phyloP scores from a whole-genome alignment of 2,888 invertebrate genomes.

The Periphyllus acericola region DNA sequence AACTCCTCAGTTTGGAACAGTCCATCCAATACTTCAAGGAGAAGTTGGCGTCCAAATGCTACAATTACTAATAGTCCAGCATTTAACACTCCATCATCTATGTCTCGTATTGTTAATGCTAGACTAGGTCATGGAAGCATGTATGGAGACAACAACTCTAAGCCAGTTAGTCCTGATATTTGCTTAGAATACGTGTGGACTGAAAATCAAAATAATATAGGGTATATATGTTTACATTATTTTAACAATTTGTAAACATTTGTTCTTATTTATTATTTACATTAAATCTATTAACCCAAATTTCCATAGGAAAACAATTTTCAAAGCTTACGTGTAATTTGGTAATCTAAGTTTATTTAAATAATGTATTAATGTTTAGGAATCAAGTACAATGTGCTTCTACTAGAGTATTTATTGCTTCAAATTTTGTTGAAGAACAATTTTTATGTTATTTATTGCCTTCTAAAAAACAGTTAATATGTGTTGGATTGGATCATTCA shows the following conservation, averaged over 20 bases:
- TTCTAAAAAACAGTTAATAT: conserved; percentile 75
- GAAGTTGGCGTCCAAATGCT: conserved; percentile 44
- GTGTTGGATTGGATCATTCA: conserved; percentile 76
- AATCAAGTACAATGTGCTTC: conserved; percentile 72
- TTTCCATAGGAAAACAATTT: not conserved
- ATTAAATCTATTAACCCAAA: not conserved
- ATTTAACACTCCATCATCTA: conserved; percentile 44
- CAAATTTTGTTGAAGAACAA: conserved; percentile 86
- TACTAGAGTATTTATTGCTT: conserved; percentile 82
- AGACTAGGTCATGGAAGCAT: conserved; percentile 57
- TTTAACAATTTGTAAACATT: not conserved
- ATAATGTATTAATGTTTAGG: conserved; percentile 65
- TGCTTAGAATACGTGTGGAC: conserved; percentile 93
- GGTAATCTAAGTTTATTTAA: not conserved
- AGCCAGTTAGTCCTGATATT: conserved; percentile 82
- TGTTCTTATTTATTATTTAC: not conserved
- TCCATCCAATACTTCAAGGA: conserved; percentile 44
- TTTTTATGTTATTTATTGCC: conserved; percentile 83
- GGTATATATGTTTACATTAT: conserved; percentile 39
- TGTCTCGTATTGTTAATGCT: conserved; percentile 57
- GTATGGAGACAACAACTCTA: conserved; percentile 64
- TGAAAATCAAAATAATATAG: conserved; percentile 70
- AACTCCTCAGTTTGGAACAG: conserved; percentile 49
- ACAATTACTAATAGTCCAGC: conserved; percentile 54
- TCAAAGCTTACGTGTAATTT: not conserved